Conservation (phyloP, 1,140 invertebrate species). For the Drosophila mayri region DNA sequence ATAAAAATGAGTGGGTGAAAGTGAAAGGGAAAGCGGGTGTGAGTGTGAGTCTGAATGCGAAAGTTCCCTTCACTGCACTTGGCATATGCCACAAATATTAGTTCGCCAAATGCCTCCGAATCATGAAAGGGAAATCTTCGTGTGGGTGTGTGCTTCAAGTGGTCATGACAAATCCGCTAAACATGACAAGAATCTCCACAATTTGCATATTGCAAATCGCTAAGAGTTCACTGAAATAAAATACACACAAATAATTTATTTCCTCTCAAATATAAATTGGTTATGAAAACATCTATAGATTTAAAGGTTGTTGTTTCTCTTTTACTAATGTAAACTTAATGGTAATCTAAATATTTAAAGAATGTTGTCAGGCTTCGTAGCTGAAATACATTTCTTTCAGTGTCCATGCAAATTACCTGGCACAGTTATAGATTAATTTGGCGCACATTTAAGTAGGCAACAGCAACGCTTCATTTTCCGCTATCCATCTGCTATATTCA, state of each 20-base stretch:
- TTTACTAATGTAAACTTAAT: too few relatives aligned
- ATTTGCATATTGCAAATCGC: constrained; percentile 43
- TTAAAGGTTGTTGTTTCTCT: too few relatives aligned
- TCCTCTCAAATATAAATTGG: background rate
- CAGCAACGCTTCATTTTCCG: background rate
- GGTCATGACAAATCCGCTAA: constrained; percentile 50
- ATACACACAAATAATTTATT: background rate
- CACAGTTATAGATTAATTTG: constrained; percentile 54
- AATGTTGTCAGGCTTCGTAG: too few relatives aligned
- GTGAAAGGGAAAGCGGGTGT: constrained; percentile 10
- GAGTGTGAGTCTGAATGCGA: background rate
- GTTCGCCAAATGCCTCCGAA: constrained; percentile 15
- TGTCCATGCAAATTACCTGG: constrained; percentile 44
- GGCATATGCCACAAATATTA: constrained; percentile 46
- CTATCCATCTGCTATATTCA: background rate
- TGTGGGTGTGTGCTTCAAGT: constrained; percentile 28
- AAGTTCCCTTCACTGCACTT: constrained; percentile 37
- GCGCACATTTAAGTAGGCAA: constrained; percentile 20
- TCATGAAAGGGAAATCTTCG: constrained; percentile 5
- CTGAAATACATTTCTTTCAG: background rate
- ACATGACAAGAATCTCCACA: constrained; percentile 10
- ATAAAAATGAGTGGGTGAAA: constrained; percentile 43
- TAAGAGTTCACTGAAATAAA: background rate
- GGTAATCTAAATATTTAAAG: too few relatives aligned
- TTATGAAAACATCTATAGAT: too few relatives aligned